These are phyloP conservation scores for Colletes latitarsis DNA, from an alignment of 1,140 invertebrate genomes.

Conservation along the genomic window DNA sequence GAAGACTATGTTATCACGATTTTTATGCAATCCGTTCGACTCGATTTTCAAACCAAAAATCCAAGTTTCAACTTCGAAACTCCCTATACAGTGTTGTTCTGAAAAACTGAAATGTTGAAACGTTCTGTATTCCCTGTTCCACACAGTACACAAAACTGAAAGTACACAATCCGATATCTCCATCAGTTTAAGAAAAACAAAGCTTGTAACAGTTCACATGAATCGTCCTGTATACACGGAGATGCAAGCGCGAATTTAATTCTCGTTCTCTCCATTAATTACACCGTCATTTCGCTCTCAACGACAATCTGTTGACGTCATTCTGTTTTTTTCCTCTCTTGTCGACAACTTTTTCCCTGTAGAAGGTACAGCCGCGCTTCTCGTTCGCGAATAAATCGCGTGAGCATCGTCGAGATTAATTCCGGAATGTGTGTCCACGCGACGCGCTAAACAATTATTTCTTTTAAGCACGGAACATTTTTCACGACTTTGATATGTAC, in stretches of 20 bases:
- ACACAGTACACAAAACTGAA: too few species aligned
- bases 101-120: too few species aligned
- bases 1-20: too few species aligned
- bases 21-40: too few species aligned
- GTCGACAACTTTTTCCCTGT: constrained; percentile 2
- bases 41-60: too few species aligned
- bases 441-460: neutral
- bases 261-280: constrained; percentile 1
- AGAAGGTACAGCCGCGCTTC: neutral
- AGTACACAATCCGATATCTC: too few species aligned
- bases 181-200: neutral
- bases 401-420: constrained; percentile 7
- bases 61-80: too few species aligned
- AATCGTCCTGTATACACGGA: neutral
- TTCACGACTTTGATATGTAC: neutral
- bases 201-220: neutral
- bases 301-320: constrained; percentile 1
- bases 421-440: neutral
- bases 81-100: too few species aligned
- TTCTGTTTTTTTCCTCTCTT: neutral
- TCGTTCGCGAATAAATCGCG: constrained; percentile 12
- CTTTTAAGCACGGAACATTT: neutral
- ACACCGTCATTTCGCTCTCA: neutral
- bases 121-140: too few species aligned
- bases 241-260: neutral